Conservation (phyloP, 2,888 invertebrate species). For the Spilosoma lubricipeda region DNA sequence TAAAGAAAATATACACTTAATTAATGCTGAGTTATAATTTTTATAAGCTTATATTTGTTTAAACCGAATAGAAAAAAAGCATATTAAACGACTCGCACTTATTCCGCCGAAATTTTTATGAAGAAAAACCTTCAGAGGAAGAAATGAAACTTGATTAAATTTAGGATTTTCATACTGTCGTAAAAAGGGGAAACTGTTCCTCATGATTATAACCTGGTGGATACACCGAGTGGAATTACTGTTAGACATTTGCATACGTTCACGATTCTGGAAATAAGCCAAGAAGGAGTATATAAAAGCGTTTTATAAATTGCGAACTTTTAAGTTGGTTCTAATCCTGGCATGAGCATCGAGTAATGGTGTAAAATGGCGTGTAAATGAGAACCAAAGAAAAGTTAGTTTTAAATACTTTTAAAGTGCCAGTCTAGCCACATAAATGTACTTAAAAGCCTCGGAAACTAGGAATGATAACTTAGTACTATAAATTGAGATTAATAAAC, state of each 20-base stretch:
- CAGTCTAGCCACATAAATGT: too few species aligned
- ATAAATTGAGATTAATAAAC: not conserved
- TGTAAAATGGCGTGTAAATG: not conserved
- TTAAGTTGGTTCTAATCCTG: slow-evolving; percentile 18
- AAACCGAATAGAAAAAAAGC: too few species aligned
- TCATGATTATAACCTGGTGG: slow-evolving; percentile 42
- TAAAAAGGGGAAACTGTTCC: slow-evolving; percentile 36
- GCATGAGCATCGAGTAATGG: not conserved
- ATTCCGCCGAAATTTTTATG: slow-evolving; percentile 10
- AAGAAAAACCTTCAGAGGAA: slow-evolving; percentile 12
- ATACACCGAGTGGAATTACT: slow-evolving; percentile 36
- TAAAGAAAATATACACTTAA: not conserved
- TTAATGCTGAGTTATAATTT: not conserved
- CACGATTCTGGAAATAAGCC: slow-evolving; percentile 38
- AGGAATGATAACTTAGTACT: not conserved
- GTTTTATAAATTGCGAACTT: slow-evolving; percentile 27
- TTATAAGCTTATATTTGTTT: not conserved
- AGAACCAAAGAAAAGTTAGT: not conserved
- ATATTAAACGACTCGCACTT: slow-evolving; percentile 14
- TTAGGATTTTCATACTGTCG: slow-evolving; percentile 42
- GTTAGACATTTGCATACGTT: slow-evolving; percentile 42
- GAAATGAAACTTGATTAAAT: slow-evolving; percentile 47
- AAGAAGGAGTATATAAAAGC: slow-evolving; percentile 26
- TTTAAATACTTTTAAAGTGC: too few species aligned
- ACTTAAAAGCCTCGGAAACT: too few species aligned